Evolutionary conservation across 2,797 vertebrate genomes (phyloP).

Genomic region (Diceros bicornis): DNA sequence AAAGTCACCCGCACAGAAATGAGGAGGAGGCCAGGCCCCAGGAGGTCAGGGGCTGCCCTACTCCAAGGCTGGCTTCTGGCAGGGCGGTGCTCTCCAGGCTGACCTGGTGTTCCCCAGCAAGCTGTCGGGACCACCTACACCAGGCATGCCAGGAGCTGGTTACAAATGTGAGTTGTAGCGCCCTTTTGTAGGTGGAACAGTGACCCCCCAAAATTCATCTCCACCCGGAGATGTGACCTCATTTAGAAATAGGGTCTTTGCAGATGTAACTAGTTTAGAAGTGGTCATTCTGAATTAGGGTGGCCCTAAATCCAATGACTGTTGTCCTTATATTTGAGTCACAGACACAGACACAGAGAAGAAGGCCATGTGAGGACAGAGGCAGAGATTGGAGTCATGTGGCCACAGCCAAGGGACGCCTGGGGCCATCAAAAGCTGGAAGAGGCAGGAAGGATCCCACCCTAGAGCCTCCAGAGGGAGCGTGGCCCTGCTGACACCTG

Average conservation of each 20-base stretch:
- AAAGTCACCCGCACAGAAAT: not conserved
- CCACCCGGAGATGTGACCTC: not conserved
- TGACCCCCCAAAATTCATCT: not conserved
- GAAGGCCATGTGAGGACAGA: not conserved
- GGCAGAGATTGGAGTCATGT: not conserved
- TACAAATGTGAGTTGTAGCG: too few species aligned
- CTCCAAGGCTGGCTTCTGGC: too few species aligned
- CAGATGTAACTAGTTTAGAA: not conserved
- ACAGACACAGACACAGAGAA: not conserved
- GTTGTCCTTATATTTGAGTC: not conserved
- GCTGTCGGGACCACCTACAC: accelerated
- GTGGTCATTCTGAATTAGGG: not conserved
- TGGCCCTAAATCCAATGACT: not conserved
- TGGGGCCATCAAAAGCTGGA: too few species aligned
- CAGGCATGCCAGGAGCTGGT: not conserved
- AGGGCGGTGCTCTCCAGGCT: not conserved
- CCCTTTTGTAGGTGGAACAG: not conserved
- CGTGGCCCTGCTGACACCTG: not conserved
- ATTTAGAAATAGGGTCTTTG: not conserved
- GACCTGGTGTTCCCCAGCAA: not conserved
- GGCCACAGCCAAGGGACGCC: too few species aligned
- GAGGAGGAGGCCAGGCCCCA: not conserved
- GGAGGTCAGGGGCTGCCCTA: not conserved
- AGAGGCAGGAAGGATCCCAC: not conserved
- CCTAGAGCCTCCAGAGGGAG: not conserved